A percentile compares a stretch with the other conserved stretches of the same genome.
phyloP scores from a whole-genome alignment of 2,888 invertebrate genomes.

The Caenorhabditis afra region DNA sequence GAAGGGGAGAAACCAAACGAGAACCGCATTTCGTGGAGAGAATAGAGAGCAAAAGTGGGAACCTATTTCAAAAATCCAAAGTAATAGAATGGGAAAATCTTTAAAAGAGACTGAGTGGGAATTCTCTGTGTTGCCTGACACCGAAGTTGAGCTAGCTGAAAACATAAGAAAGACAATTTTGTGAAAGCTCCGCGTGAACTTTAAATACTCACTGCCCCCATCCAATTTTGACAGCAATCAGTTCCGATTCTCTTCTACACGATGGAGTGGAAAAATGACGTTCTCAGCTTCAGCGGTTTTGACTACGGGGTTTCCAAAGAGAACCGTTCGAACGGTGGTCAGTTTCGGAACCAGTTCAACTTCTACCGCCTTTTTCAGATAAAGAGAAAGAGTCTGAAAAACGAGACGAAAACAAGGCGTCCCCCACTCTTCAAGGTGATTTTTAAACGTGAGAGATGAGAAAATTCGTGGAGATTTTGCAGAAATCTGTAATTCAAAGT shows the following conservation, averaged over 20 bases:
- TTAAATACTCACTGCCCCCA: no score
- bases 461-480: background rate
- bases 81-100: no score
- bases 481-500: background rate
- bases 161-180: no score
- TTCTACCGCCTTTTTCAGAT: no score
- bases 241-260: background rate
- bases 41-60: background rate
- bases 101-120: no score
- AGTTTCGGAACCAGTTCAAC: no score
- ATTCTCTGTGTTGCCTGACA: no score
- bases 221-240: no score
- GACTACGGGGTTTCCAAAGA: constrained; percentile 36
- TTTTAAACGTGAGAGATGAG: background rate
- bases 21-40: background rate
- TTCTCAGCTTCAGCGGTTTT: constrained; percentile 48
- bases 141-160: no score
- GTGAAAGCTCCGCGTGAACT: no score
- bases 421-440: background rate
- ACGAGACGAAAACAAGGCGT: background rate
- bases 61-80: no score
- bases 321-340: background rate
- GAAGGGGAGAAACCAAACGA: background rate
- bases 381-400: background rate
- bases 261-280: constrained; percentile 51